Evolutionary conservation across 2,797 vertebrate genomes (phyloP).

Genomic region (Clarias laeviceps): DNA sequence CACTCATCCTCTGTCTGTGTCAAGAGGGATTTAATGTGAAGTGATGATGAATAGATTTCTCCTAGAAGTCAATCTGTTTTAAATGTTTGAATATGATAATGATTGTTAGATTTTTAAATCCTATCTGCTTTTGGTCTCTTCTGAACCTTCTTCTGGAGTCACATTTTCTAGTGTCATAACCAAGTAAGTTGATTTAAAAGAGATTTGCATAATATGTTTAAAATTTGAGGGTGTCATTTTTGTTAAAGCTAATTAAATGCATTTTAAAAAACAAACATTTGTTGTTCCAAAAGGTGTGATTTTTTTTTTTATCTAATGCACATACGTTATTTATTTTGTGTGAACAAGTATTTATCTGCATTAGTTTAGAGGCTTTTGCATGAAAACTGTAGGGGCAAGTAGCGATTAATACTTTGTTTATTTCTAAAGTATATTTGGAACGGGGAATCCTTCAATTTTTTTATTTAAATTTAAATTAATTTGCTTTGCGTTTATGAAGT

Average conservation of each 20-base stretch:
- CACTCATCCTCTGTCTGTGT: neutral
- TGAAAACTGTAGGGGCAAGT: too few species aligned
- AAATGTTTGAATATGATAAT: conserved; percentile 1
- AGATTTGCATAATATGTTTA: neutral
- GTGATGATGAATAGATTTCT: neutral
- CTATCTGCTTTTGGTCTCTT: neutral
- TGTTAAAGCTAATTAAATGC: neutral
- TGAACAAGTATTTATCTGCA: too few species aligned
- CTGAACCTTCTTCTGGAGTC: neutral
- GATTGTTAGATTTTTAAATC: neutral
- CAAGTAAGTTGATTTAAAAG: neutral
- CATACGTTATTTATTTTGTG: too few species aligned
- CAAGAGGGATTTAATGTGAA: neutral
- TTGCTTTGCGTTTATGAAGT: too few species aligned
- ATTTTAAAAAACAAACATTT: too few species aligned
- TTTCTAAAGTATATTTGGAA: too few species aligned
- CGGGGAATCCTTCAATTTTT: too few species aligned
- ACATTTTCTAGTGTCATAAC: neutral
- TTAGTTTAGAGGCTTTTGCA: too few species aligned
- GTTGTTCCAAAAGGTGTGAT: too few species aligned
- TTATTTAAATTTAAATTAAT: too few species aligned
- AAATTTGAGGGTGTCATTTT: neutral
- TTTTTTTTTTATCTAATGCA: too few species aligned
- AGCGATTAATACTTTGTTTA: too few species aligned
- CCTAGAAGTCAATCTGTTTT: neutral